phyloP scores from a whole-genome alignment of 1,140 invertebrate species.

The Drosophila eugracilis region DNA sequence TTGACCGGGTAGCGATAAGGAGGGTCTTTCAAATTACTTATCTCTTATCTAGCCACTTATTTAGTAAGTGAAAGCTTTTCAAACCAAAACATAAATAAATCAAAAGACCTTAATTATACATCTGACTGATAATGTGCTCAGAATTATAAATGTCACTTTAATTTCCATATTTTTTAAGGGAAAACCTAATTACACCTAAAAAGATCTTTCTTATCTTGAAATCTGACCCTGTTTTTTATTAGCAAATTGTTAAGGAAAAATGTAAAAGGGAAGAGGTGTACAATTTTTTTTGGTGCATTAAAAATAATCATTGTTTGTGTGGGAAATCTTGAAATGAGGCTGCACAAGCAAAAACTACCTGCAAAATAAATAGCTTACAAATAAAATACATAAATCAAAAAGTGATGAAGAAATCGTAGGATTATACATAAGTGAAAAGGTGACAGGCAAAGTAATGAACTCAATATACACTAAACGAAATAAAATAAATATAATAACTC shows the following conservation, averaged over 20 bases:
- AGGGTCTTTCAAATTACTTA: slow-evolving; percentile 12
- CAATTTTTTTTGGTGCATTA: not conserved
- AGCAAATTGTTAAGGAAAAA: not conserved
- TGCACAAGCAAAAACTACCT: not conserved
- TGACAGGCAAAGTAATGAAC: not conserved
- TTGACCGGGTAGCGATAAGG: slow-evolving; percentile 23
- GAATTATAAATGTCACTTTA: not conserved
- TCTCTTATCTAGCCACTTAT: slow-evolving; percentile 13
- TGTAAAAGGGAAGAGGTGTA: no score
- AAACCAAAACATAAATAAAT: slow-evolving; percentile 6
- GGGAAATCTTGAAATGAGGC: slow-evolving; percentile 26
- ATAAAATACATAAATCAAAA: slow-evolving; percentile 20
- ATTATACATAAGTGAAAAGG: not conserved
- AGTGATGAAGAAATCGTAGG: slow-evolving; percentile 3
- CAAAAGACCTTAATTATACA: not conserved
- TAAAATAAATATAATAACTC: not conserved
- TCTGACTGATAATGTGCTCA: slow-evolving; percentile 12
- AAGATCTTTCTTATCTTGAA: no score
- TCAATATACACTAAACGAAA: not conserved
- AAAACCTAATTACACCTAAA: no score
- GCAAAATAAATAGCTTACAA: not conserved
- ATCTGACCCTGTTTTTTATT: not conserved
- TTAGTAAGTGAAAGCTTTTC: not conserved
- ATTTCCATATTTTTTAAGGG: not conserved
- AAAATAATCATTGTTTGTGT: slow-evolving; percentile 14